phyloP scores from a whole-genome alignment of 2,113 vertebrate species.

The Cololabis saira region DNA sequence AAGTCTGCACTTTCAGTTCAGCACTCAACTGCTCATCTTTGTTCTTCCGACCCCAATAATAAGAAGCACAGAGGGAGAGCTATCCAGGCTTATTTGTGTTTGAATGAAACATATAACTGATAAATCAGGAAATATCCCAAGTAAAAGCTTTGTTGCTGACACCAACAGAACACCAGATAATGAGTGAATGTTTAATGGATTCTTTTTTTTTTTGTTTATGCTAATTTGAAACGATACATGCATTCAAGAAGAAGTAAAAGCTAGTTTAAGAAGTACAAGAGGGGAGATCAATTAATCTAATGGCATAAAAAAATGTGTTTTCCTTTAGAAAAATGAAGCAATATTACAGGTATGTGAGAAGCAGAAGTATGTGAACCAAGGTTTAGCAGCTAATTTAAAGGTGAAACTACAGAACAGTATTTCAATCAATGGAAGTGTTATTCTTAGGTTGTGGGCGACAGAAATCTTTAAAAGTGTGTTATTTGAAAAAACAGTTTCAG shows the following conservation, averaged over 20 bases:
- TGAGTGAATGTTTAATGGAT: not conserved
- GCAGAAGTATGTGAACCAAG: not conserved
- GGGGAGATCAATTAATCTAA: not conserved
- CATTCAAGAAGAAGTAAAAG: not conserved
- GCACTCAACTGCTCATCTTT: not conserved
- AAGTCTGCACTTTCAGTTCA: not conserved
- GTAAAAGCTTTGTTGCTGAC: constrained; percentile 1
- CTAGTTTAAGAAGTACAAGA: too few relatives aligned
- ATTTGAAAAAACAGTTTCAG: constrained; percentile 28
- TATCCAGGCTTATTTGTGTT: not conserved
- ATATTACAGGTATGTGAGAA: not conserved
- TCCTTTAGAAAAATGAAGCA: not conserved
- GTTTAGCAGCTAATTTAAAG: not conserved
- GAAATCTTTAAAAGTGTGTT: constrained; percentile 21
- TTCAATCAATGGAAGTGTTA: constrained; percentile 5
- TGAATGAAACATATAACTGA: not conserved
- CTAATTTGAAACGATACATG: not conserved
- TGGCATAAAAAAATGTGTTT: not conserved
- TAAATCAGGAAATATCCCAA: constrained; percentile 12
- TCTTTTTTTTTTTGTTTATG: not conserved
- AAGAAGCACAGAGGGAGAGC: not conserved
- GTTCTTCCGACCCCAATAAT: not conserved
- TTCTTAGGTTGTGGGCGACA: not conserved
- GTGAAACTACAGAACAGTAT: not conserved
- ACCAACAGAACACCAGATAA: constrained; percentile 8